Base-by-base conservation (phyloP, 2,888 invertebrate genomes). In the Agrypnus murinus region DNA sequence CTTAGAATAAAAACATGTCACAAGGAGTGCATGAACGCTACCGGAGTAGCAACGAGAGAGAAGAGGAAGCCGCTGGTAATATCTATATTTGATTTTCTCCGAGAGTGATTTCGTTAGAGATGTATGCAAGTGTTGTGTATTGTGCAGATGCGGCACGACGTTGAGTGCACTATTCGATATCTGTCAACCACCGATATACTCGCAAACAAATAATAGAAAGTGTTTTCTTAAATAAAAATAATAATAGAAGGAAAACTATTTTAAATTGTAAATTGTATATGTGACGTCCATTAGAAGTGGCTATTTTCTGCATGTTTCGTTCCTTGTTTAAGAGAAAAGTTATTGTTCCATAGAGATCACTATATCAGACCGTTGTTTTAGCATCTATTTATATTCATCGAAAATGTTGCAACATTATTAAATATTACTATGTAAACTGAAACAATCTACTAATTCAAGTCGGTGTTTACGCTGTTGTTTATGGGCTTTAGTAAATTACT, bases 71-170 rank as follows among this genome's bases (percentile, higher is more conserved):
- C 40, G 43, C 34, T 58, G 34, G 74, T 74, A 74, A 76, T 71
- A 74, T 75, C 75, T 75, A 73, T 74, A 75, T 77, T 77, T 76
- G 73, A 76, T 75, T 74, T 74, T 69, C 69, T 65, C 25, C 65
- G 65, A 43, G 73, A 73, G 70, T 70, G 73, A 76, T 73, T 74
- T 77, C 67, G 66, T 69, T 62, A 64, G 57, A 73, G 73, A 69
- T 69, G 71, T 25, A 64, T 74, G 73, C 71, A 71, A 73, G 69
- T 62, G 73, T 73, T 57, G 25, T 25, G 25, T 25, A 5, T 25
- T 25, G 58, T 62, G 57, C 66, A 55, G 2, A 55, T 38, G 60
- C 55, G 43, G 19, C 25, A 3, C 19, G 32, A 45, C 62, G 53
- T 65, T 65, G 64, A 59, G 60, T 69, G 50, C 64, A 57, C 63